phyloP scores from a whole-genome alignment of 2,888 invertebrate genomes.

The Sarcophaga caerulescens region DNA sequence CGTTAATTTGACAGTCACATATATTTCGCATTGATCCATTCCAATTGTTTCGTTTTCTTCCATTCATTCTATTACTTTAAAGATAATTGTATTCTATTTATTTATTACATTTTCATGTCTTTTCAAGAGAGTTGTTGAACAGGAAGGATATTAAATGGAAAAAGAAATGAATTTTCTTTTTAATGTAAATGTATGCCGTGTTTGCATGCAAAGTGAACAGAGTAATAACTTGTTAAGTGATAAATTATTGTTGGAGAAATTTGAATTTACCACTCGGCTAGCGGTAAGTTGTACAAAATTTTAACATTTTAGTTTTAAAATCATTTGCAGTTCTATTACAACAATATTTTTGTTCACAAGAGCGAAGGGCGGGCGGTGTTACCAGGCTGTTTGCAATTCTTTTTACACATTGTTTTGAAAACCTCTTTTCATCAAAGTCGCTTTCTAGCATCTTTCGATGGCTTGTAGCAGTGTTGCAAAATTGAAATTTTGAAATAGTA shows the following conservation, averaged over 20 bases:
- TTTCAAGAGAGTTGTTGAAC: background rate
- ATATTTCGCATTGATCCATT: constrained; percentile 37
- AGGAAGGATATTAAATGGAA: background rate
- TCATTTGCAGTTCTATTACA: constrained; percentile 51
- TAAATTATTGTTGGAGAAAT: constrained; percentile 71
- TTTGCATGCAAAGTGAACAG: constrained; percentile 75
- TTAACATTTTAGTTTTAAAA: constrained; percentile 6
- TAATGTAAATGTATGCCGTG: constrained; percentile 76
- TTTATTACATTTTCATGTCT: background rate
- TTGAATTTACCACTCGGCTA: constrained; percentile 74
- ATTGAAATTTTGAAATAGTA: too few relatives aligned
- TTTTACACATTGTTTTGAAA: too few relatives aligned
- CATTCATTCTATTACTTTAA: constrained; percentile 56
- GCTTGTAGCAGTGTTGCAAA: too few relatives aligned
- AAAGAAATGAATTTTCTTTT: constrained; percentile 74
- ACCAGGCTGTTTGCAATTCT: constrained; percentile 2
- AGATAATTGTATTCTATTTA: background rate
- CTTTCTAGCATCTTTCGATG: too few relatives aligned
- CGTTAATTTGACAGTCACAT: background rate
- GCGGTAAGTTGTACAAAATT: constrained; percentile 70
- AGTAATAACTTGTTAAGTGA: constrained; percentile 70
- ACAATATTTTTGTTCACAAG: constrained; percentile 29
- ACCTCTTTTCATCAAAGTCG: too few relatives aligned
- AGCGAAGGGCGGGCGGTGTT: background rate
- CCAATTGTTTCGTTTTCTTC: constrained; percentile 25